These are phyloP conservation scores for Megaceryle maxima DNA, from an alignment of 2,113 vertebrate genomes.

Conservation along the genomic window DNA sequence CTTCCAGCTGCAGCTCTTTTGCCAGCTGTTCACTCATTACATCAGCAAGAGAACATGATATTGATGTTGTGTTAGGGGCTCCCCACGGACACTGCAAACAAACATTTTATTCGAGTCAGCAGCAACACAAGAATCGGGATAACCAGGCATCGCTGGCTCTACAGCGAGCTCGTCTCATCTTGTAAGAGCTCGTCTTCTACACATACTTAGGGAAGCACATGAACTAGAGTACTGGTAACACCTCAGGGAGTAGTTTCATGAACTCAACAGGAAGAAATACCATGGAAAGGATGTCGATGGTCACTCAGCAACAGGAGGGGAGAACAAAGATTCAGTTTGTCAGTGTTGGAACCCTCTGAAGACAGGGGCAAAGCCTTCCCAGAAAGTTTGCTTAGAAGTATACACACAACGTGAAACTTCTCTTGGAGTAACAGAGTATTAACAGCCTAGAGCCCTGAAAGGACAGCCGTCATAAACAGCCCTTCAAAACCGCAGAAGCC, in stretches of 20 bases:
- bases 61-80: conserved; percentile 54
- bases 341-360: background rate
- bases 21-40: conserved; percentile 98
- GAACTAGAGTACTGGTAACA: background rate
- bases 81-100: conserved; percentile 90
- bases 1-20: conserved; percentile 85
- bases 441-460: background rate
- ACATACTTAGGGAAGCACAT: background rate
- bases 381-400: background rate
- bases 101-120: background rate
- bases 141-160: background rate
- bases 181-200: background rate
- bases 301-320: rapidly evolving
- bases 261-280: background rate
- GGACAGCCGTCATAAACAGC: background rate
- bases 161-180: background rate
- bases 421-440: background rate
- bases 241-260: background rate
- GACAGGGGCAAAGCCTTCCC: background rate
- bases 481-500: background rate
- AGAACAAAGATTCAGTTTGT: background rate
- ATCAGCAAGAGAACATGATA: conserved; percentile 88
- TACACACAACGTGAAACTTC: background rate
- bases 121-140: background rate
- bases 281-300: background rate